phyloP scores from a whole-genome alignment of 2,113 vertebrate species.

The Ellobius talpinus region DNA sequence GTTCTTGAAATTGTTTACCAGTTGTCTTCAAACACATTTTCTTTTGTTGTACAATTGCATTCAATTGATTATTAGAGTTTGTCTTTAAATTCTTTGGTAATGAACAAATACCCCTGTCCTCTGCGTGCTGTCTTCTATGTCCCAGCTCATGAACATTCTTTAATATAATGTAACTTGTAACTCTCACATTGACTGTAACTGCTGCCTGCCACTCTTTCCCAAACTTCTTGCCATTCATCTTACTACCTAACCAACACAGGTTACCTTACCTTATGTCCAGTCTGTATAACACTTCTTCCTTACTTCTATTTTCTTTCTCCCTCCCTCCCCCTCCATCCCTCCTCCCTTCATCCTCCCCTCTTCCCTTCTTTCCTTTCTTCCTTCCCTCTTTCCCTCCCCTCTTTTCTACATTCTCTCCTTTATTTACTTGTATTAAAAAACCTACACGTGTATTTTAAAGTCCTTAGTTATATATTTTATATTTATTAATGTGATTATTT shows the following conservation, averaged over 20 bases:
- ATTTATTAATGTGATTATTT: neutral
- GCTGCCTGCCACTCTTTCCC: neutral
- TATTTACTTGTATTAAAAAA: neutral
- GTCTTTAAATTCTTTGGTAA: neutral
- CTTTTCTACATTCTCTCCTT: neutral
- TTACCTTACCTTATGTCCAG: neutral
- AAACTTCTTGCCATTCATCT: neutral
- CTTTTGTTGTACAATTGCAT: neutral
- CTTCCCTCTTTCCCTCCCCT: fast-evolving
- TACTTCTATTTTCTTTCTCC: too few species aligned
- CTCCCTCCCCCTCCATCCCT: fast-evolving
- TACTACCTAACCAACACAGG: neutral
- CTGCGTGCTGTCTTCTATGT: too few species aligned
- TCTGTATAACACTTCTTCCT: neutral
- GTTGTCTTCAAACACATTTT: neutral
- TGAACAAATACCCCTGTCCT: neutral
- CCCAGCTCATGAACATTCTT: neutral
- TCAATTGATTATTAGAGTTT: neutral
- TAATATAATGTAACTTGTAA: neutral
- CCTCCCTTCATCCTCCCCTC: fast-evolving
- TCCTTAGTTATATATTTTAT: neutral
- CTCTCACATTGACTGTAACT: neutral
- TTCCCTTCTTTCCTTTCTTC: neutral
- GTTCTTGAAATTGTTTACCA: neutral
- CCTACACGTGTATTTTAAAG: neutral